Evolutionary conservation across 2,888 invertebrate genomes (phyloP).

Genomic region (Thera obeliscata): DNA sequence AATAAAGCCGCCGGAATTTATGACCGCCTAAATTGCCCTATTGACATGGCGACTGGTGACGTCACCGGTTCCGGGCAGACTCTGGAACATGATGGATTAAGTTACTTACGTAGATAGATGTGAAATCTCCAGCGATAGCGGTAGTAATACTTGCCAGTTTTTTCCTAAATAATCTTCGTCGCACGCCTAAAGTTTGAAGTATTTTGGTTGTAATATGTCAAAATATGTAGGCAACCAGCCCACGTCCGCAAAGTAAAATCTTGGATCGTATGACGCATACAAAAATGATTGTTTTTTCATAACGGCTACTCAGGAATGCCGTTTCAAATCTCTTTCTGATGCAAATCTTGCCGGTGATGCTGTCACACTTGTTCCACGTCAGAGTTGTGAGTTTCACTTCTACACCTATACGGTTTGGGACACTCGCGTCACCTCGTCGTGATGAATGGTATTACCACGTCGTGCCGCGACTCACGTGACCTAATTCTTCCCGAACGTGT

Average conservation of each 20-base stretch:
- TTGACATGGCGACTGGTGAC: slow-evolving; percentile 53
- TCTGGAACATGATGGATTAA: slow-evolving; percentile 42
- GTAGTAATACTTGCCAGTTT: too few relatives aligned
- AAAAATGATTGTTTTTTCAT: background rate
- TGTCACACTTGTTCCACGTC: background rate
- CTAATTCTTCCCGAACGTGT: slow-evolving; percentile 34
- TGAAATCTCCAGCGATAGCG: background rate
- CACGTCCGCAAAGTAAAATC: too few relatives aligned
- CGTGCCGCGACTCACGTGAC: slow-evolving; percentile 36
- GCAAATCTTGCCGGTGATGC: background rate
- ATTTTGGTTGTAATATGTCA: too few relatives aligned
- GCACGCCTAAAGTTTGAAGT: too few relatives aligned
- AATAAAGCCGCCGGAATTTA: slow-evolving; percentile 61
- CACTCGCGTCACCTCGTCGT: slow-evolving; percentile 30
- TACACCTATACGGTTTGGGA: background rate
- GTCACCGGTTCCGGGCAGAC: slow-evolving; percentile 53
- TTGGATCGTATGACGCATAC: too few relatives aligned
- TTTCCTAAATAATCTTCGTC: too few relatives aligned
- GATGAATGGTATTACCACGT: slow-evolving; percentile 48
- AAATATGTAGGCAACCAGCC: too few relatives aligned
- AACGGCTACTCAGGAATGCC: background rate
- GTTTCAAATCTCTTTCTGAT: background rate
- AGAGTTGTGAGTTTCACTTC: slow-evolving; percentile 12
- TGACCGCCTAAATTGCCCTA: slow-evolving; percentile 54
- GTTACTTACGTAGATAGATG: slow-evolving; percentile 14